These are phyloP conservation scores for Erebia palarica DNA, from an alignment of 2,888 invertebrate genomes.

Conservation along the genomic window DNA sequence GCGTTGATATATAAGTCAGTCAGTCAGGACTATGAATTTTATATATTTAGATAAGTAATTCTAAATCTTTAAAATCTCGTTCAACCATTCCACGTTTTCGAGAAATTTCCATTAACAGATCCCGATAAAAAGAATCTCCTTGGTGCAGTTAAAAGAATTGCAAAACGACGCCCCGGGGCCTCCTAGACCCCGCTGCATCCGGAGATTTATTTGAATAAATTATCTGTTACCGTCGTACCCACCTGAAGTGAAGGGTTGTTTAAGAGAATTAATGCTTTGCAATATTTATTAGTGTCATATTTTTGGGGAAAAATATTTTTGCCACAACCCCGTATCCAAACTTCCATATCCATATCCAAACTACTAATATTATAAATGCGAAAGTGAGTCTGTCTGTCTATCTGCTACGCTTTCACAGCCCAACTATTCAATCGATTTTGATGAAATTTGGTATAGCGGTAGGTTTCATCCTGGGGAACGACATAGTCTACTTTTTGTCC, in stretches of 20 bases:
- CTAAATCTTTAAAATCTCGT: slow-evolving; percentile 13
- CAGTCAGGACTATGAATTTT: too few species aligned
- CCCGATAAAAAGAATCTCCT: slow-evolving; percentile 62
- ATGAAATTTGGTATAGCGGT: too few species aligned
- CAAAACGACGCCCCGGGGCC: slow-evolving; percentile 71
- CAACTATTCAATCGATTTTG: too few species aligned
- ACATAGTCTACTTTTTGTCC: too few species aligned
- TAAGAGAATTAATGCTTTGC: slow-evolving; percentile 66
- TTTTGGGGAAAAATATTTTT: too few species aligned
- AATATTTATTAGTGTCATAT: slow-evolving; percentile 1
- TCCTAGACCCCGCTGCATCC: slow-evolving; percentile 58
- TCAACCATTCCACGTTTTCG: slow-evolving; percentile 14
- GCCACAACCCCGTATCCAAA: too few species aligned
- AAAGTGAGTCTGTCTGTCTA: too few species aligned
- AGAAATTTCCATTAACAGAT: slow-evolving; percentile 67
- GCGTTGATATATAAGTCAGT: too few species aligned
- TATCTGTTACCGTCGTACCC: slow-evolving; percentile 59
- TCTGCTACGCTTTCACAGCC: background rate
- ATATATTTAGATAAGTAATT: background rate
- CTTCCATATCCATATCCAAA: too few species aligned
- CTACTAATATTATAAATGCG: too few species aligned
- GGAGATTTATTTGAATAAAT: slow-evolving; percentile 81
- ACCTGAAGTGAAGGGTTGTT: slow-evolving; percentile 80
- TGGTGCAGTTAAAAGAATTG: slow-evolving; percentile 72
- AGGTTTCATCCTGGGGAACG: too few species aligned